Percentiles rank a stretch among this genome's conserved stretches.
Conservation (phyloP, 30 jellyfish, hydroid and myxozoan genomes). For the Euphysa ruthae region DNA sequence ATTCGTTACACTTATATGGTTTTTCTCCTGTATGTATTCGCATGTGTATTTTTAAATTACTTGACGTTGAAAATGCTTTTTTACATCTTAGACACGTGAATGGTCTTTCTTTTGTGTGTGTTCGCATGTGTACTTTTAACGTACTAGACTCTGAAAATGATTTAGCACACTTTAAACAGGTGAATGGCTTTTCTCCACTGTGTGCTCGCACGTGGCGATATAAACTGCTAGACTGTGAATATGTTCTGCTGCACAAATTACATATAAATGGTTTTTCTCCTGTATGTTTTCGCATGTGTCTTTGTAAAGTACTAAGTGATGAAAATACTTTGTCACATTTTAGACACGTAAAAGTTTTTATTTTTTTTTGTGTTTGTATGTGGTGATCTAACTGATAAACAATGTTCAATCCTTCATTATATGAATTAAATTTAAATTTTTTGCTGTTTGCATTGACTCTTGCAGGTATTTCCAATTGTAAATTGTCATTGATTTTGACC, state of each 20-base stretch:
- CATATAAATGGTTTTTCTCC: conserved; percentile 90
- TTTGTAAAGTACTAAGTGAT: conserved; percentile 73
- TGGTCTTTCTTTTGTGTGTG: conserved; percentile 73
- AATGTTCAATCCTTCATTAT: too few species aligned
- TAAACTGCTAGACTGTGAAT: conserved; percentile 90
- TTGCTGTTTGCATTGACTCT: too few species aligned
- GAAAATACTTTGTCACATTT: conserved; percentile 83
- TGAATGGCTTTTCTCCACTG: conserved; percentile 89
- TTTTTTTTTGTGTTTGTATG: too few species aligned
- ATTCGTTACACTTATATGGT: conserved; percentile 70
- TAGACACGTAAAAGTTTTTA: too few species aligned
- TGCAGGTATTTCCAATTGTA: too few species aligned
- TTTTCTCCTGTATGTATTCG: conserved; percentile 92
- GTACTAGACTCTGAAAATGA: conserved; percentile 90
- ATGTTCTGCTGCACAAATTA: conserved; percentile 88
- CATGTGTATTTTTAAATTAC: conserved; percentile 77
- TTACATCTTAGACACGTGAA: conserved; percentile 75
- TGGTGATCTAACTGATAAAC: too few species aligned
- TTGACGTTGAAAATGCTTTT: conserved; percentile 91
- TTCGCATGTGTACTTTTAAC: conserved; percentile 79
- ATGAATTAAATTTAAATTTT: too few species aligned
- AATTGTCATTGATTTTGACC: too few species aligned
- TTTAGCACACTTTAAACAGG: conserved; percentile 79
- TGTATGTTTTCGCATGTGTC: conserved; percentile 97
- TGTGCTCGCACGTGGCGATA: conserved; percentile 90